Base-by-base conservation (phyloP, 2,113 vertebrate genomes). In the Nannospalax galili region DNA sequence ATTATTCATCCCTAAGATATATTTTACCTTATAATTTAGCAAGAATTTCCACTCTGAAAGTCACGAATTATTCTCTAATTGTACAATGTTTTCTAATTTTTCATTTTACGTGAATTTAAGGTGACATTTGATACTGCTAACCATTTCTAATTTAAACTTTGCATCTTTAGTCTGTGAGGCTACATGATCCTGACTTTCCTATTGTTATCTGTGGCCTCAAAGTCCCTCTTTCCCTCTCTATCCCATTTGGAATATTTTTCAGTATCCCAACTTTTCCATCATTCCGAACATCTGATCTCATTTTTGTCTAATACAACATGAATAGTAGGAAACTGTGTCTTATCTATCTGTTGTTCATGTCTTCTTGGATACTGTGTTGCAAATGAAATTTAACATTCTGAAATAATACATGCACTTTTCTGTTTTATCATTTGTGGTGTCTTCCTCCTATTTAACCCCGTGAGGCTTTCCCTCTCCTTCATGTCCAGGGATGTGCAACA, bases 51-150 rank as follows among this genome's bases (percentile, higher is more conserved):
- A 56, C 22, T 64, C 56, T 93, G 2, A 72, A 86, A 72, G 15
- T 79, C 37, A 84, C 12, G 7, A 70, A 65, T 65, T 62, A 82
- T 26, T 78, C 12, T 16, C 2, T 78, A 89, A 93, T 42, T 88
- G 35, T 14, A 32, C 15, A 88, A 69, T 79, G 70, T 88, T 84
- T 95, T 84, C 19, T 28, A 48, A 75, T 84, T 93, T 85, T 28
- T 77, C 37, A 45, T 17, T 17, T 28, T 81, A 7, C 42, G 80
- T 81, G 20, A 86, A 77, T 1, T 70, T 91, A 70, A 64, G 17
- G 35, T 90, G 62, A 14, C 12, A 40, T 78, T 86, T 58, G 17
- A 82, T 87, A 52, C 12, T 86, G 4, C 45, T 75, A 74, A 60
- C 7, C 3, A 4, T 52, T 78, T 28, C 0, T 73, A 17, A 52